Conservation (phyloP, 2,888 invertebrate genomes). For the Baronia brevicornis region DNA sequence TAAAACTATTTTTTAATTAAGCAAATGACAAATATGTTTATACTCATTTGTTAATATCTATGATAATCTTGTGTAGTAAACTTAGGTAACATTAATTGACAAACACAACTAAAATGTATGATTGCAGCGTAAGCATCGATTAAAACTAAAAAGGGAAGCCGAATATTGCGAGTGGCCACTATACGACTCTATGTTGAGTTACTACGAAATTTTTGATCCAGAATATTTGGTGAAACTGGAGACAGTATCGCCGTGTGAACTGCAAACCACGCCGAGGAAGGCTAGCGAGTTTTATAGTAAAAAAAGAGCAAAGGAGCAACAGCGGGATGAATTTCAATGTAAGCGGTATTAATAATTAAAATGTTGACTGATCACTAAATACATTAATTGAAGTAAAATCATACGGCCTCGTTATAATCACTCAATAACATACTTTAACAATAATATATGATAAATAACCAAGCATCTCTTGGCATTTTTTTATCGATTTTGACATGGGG, state of each 20-base stretch:
- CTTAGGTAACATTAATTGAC: too few relatives aligned
- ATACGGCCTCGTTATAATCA: too few relatives aligned
- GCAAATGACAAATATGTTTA: too few relatives aligned
- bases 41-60: too few relatives aligned
- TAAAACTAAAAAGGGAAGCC: conserved; percentile 39
- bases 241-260: conserved; percentile 29
- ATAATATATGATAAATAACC: too few relatives aligned
- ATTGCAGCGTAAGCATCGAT: conserved; percentile 56
- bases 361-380: neutral
- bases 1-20: too few relatives aligned
- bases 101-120: conserved; percentile 7
- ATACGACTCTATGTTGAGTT: conserved; percentile 45
- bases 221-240: conserved; percentile 40
- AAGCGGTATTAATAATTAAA: conserved; percentile 24
- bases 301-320: conserved; percentile 35
- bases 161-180: conserved; percentile 46
- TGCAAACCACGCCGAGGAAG: conserved; percentile 25
- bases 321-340: conserved; percentile 55
- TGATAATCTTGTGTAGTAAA: too few relatives aligned
- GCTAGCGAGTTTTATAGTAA: conserved; percentile 22
- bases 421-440: conserved; percentile 4
- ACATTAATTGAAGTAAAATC: too few relatives aligned
- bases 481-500: too few relatives aligned
- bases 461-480: too few relatives aligned
- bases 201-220: conserved; percentile 43